Evolutionary conservation across 92 coral and sea anemone species (phyloP).

Genomic region (Epizoanthus illoricatus): DNA sequence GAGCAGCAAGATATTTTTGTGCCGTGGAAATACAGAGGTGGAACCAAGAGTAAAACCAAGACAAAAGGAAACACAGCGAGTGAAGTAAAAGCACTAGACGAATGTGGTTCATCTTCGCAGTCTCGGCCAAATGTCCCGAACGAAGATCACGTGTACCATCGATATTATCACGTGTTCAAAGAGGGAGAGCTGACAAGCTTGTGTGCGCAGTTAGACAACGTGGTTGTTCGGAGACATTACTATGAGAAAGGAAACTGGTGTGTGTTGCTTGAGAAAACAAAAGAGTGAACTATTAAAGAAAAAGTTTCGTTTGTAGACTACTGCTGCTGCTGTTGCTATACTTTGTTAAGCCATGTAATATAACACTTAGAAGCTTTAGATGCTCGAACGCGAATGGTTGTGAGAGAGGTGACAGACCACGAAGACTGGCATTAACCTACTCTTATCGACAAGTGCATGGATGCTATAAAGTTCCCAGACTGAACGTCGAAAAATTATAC

Average conservation of each 20-base stretch:
- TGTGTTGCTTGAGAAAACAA: slow-evolving; percentile 68
- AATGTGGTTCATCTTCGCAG: not conserved
- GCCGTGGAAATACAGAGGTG: slow-evolving; percentile 84
- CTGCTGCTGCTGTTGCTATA: too few relatives aligned
- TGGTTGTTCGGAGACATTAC: slow-evolving; percentile 61
- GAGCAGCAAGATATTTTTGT: slow-evolving; percentile 93
- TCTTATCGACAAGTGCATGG: too few relatives aligned
- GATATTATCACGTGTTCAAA: slow-evolving; percentile 94
- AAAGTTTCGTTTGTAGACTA: too few relatives aligned
- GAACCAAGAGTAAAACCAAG: not conserved
- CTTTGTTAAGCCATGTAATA: too few relatives aligned
- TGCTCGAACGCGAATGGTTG: too few relatives aligned
- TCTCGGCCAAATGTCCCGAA: not conserved
- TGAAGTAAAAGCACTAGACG: not conserved
- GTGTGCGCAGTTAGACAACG: slow-evolving; percentile 67
- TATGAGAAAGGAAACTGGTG: slow-evolving; percentile 99
- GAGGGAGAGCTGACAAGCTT: slow-evolving; percentile 81
- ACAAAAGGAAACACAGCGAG: not conserved
- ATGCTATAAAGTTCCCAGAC: too few relatives aligned
- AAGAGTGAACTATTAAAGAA: slow-evolving; percentile 1
- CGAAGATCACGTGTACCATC: slow-evolving; percentile 75
- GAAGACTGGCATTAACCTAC: too few relatives aligned
- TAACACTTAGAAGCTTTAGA: too few relatives aligned
- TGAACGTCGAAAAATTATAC: too few relatives aligned
- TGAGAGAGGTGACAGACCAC: too few relatives aligned